Base-by-base conservation (phyloP, 1,140 invertebrate genomes). In the Cepaea nemoralis region DNA sequence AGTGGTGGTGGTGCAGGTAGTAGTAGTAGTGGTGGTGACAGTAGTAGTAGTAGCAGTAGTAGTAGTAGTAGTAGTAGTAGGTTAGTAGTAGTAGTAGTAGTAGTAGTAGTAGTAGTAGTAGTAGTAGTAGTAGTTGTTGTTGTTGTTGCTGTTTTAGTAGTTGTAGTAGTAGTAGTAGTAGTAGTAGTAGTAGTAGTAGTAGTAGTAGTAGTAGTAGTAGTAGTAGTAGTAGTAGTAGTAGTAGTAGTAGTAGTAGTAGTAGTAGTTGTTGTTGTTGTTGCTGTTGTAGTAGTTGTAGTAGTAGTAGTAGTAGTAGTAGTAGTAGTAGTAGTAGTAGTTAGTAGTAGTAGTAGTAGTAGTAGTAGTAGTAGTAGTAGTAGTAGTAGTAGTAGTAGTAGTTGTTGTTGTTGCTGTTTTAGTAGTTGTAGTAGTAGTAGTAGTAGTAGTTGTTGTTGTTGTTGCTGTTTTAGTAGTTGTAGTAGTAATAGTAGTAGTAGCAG, bases 21-120 rank as follows among this genome's bases (percentile, higher is more conserved):
- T 48, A 50, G 73, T 76, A 76, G 73, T 76, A 27, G 73, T 48
- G 31, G 73, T 48, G 27, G 6, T 48, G 33, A 33, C 33, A 45
- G 73, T 76, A 76, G 73, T 14, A 48, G 73, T 76, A 50, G 73
- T 48, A 48, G 39, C 6, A 76, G 73, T 76, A 48, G 73, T 76
- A 76, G 39, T 76, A 76, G 73, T 76, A 59, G 55, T 24, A 59
- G 55, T 59, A 59, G 48, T 16, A 33, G 67, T 16, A 70, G 33
- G 8, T 6, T 33, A 70, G 33, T 33, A 33, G n/a, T n/a, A n/a
- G 5, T 33, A 70, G 48, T 16, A 3, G 31, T 16, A 70, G 33
- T 16, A 70, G 33, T 70, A 70, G 33, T 70, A 70, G 14, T 70
- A 70, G 33, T 33, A 70, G 14, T 70, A 70, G 39, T 70, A 70